Percentiles rank a stretch among this genome's conserved stretches.
phyloP scores from a whole-genome alignment of 2,888 invertebrate species.

The Platycheirus rosarum region DNA sequence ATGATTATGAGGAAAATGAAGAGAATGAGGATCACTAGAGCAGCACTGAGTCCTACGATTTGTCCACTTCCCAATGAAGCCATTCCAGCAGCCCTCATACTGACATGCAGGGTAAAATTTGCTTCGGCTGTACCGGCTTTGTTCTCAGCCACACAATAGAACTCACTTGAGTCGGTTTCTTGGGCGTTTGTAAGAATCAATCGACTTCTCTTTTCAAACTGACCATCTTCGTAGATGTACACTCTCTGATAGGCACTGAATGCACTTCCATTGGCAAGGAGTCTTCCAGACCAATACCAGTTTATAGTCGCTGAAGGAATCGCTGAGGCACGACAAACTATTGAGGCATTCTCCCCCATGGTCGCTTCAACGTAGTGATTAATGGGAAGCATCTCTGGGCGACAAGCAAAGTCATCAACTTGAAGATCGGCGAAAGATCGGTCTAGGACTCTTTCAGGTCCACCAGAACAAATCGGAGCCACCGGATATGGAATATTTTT shows the following conservation, averaged over 20 bases:
- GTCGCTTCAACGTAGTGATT: constrained; percentile 90
- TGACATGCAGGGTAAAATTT: constrained; percentile 93
- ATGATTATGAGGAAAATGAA: constrained; percentile 89
- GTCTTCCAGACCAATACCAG: constrained; percentile 94
- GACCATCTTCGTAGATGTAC: constrained; percentile 89
- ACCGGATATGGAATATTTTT: constrained; percentile 90
- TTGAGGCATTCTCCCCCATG: constrained; percentile 92
- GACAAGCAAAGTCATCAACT: constrained; percentile 93
- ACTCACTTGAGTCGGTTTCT: constrained; percentile 91
- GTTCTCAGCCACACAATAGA: constrained; percentile 95
- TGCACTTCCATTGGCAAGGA: constrained; percentile 89
- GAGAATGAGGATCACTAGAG: constrained; percentile 89
- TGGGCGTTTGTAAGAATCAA: constrained; percentile 92
- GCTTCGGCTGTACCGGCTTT: constrained; percentile 93
- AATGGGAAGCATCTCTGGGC: constrained; percentile 90
- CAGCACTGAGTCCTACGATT: constrained; percentile 92
- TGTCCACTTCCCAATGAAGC: constrained; percentile 92
- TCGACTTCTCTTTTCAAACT: constrained; percentile 89
- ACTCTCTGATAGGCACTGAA: constrained; percentile 91
- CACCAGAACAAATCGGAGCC: constrained; percentile 89
- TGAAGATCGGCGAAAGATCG: constrained; percentile 89
- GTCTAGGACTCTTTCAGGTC: constrained; percentile 88
- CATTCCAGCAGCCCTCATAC: constrained; percentile 90
- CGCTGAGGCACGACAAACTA: constrained; percentile 91
- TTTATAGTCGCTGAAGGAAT: constrained; percentile 91